Base-by-base conservation (phyloP, 2,888 invertebrate genomes). In the Drosophila tripunctata region DNA sequence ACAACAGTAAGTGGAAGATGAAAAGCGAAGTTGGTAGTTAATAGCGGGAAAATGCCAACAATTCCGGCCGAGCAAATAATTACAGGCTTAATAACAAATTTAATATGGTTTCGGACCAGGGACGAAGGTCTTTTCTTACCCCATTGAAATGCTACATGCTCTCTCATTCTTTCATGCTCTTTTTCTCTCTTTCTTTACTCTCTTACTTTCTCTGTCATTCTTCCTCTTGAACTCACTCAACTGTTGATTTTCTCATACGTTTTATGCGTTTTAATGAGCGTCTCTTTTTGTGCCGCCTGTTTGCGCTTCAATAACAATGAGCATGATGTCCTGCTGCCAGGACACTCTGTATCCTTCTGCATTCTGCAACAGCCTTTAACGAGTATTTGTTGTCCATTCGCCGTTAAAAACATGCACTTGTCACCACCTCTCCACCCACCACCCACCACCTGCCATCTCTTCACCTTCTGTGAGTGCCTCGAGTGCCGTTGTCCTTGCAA, bases 31-130 rank as follows among this genome's bases (percentile, higher is more conserved):
- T 41, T 56, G 19, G 41, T 58, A 67, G 70, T 76, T 72, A 73
- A 73, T 72, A 77, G 61, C 73, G 54, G 56, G 72, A 73, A 40
- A 75, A 70, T 82, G 79, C 66, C 85, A 71, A 71, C 80, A 71
- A 74, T 85, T 87, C 71, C 79, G 79, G 57, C 57, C 68, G 75
- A 65, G 67, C 80, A 81, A 87, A 81, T 81, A 81, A 81, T 81
- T 87, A 87, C 88, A 57, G 67, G 81, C 88, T 87, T 81, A 81
- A 81, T 81, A 87, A 75, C 86, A 81, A 81, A 87, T 87, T 81
- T 85, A 87, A 81, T 81, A 85, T 82, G 67, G 75, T 64, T 50
- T 56, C 50, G 43, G 12, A 4, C 77, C 79, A 69, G 54, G 56
- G 73, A 54, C 66, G 55, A 50, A 50, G 31, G 7, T 30, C 43